Conservation (phyloP, 92 coral and sea anemone genomes). For the Paragorgia papillata region DNA sequence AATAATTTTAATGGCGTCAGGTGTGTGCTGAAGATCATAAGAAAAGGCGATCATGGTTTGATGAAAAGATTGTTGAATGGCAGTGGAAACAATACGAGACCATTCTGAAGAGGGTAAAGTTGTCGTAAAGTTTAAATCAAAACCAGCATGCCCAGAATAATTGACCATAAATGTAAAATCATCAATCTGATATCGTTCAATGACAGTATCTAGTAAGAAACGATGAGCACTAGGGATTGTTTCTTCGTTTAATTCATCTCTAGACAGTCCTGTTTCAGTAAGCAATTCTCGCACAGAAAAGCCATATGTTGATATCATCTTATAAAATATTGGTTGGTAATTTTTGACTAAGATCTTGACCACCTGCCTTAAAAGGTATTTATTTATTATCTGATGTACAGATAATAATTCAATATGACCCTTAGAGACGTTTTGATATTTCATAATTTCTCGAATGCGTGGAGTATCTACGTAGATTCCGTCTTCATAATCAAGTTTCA, state of each 20-base stretch:
- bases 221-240: slow-evolving; percentile 7
- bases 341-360: background rate
- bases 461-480: slow-evolving; percentile 29
- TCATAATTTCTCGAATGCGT: slow-evolving; percentile 8
- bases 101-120: slow-evolving; percentile 20
- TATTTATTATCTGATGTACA: slow-evolving; percentile 12
- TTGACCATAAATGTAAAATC: background rate
- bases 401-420: background rate
- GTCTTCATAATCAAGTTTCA: slow-evolving; percentile 12
- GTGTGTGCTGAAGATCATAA: background rate
- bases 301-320: slow-evolving; percentile 16
- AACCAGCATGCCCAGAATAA: background rate
- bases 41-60: slow-evolving; percentile 20
- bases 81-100: slow-evolving; percentile 4
- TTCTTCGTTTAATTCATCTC: background rate
- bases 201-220: background rate
- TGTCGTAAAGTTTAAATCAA: background rate
- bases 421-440: background rate
- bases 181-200: slow-evolving; percentile 4
- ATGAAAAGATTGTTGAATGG: slow-evolving; percentile 10
- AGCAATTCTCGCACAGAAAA: slow-evolving; percentile 8
- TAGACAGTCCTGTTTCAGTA: background rate
- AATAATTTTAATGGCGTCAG: slow-evolving; percentile 1
- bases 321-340: slow-evolving; percentile 8
- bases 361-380: background rate